phyloP scores from a whole-genome alignment of 2,888 invertebrate species.

The Calliopum simillimum region DNA sequence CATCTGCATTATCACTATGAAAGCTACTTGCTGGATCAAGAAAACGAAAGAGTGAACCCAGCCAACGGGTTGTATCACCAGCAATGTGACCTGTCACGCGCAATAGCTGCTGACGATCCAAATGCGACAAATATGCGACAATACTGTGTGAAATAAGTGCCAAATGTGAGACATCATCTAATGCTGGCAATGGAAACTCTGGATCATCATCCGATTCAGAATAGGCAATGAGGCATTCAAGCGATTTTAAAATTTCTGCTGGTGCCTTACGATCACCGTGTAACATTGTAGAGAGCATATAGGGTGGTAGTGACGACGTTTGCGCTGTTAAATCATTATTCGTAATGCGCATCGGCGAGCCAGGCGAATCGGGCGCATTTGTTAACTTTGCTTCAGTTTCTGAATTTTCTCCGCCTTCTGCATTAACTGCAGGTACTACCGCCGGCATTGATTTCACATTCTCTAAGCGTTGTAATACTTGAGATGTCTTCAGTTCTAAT shows the following conservation, averaged over 20 bases:
- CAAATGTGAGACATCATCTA: conserved; percentile 73
- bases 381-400: conserved; percentile 12
- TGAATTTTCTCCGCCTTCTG: conserved; percentile 5
- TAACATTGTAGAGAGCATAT: conserved; percentile 57
- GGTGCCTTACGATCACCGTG: conserved; percentile 70
- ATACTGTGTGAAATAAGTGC: conserved; percentile 89
- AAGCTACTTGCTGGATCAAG: conserved; percentile 83
- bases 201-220: conserved; percentile 73
- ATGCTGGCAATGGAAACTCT: conserved; percentile 71
- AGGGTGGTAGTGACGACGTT: conserved; percentile 30
- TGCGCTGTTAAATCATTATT: conserved; percentile 32
- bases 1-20: conserved; percentile 89
- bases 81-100: conserved; percentile 84
- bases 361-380: not conserved
- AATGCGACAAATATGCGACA: conserved; percentile 85
- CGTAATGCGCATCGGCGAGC: not conserved
- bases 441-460: conserved; percentile 67
- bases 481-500: conserved; percentile 79
- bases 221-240: conserved; percentile 76
- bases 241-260: conserved; percentile 68
- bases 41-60: conserved; percentile 87
- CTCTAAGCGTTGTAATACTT: conserved; percentile 78
- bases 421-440: conserved; percentile 62
- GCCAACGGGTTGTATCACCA: conserved; percentile 88
- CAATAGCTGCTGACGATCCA: conserved; percentile 83